Conservation (phyloP, 2,797 vertebrate genomes). For the Scolopax bukidnonensis region DNA sequence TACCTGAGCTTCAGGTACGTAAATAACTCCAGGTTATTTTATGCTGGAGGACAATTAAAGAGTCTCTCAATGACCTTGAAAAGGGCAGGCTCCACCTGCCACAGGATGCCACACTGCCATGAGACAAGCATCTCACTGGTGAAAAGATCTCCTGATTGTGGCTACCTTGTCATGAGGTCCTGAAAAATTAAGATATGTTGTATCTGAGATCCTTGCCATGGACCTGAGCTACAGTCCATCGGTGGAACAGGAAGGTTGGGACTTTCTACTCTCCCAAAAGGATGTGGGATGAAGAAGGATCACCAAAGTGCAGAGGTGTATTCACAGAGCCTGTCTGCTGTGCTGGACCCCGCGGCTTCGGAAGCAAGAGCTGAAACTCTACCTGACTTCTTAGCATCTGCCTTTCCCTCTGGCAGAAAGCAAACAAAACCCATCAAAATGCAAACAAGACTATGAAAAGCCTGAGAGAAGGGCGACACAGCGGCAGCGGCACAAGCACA, state of each 20-base stretch:
- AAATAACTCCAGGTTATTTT: not conserved
- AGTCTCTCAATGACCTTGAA: not conserved
- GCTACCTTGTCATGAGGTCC: not conserved
- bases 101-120: accelerated
- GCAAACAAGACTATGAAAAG: not conserved
- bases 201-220: not conserved
- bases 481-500: not conserved
- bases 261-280: not conserved
- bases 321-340: not conserved
- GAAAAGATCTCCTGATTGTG: not conserved
- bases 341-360: not conserved
- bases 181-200: not conserved
- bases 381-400: not conserved
- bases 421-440: not conserved
- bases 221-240: not conserved
- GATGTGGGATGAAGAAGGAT: not conserved
- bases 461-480: not conserved
- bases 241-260: not conserved
- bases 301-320: not conserved
- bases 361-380: not conserved
- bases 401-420: not conserved
- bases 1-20: not conserved
- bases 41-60: not conserved
- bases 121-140: not conserved
- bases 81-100: not conserved